phyloP scores from a whole-genome alignment of 2,888 invertebrate species.

The Stenichneumon culpator region DNA sequence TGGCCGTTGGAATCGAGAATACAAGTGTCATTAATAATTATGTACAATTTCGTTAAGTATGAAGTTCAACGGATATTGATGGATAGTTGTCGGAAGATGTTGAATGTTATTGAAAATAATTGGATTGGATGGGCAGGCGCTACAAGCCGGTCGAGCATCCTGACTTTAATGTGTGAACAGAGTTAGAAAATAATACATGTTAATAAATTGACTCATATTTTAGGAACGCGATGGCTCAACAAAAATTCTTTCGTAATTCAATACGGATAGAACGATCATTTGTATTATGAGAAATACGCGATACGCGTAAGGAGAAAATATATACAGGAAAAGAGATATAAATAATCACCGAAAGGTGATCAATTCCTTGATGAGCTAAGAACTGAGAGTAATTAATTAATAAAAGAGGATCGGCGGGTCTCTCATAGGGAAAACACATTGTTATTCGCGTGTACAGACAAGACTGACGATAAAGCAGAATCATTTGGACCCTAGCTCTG shows the following conservation, averaged over 20 bases:
- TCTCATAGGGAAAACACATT: slow-evolving; percentile 52
- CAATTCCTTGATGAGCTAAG: slow-evolving; percentile 58
- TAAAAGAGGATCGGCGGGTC: neutral
- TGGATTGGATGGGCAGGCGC: neutral
- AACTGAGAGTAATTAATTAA: slow-evolving; percentile 37
- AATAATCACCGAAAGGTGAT: slow-evolving; percentile 1
- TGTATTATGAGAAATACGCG: neutral
- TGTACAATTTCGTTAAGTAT: slow-evolving; percentile 37
- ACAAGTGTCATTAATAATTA: slow-evolving; percentile 20
- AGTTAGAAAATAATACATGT: slow-evolving; percentile 40
- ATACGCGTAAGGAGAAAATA: neutral
- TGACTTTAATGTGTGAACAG: slow-evolving; percentile 40
- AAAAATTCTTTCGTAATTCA: neutral
- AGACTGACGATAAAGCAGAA: slow-evolving; percentile 41
- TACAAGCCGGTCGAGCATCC: slow-evolving; percentile 35
- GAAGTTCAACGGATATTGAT: neutral
- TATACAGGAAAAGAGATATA: neutral
- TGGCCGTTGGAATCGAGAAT: slow-evolving; percentile 31
- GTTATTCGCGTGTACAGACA: slow-evolving; percentile 53
- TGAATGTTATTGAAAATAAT: neutral
- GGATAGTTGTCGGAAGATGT: slow-evolving; percentile 9
- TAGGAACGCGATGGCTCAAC: neutral
- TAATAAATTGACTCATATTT: slow-evolving; percentile 23
- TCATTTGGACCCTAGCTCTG: slow-evolving; percentile 77
- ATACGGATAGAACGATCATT: neutral